Evolutionary conservation across 2,888 invertebrate genomes (phyloP).

Genomic region (Habroteleia sp.): DNA sequence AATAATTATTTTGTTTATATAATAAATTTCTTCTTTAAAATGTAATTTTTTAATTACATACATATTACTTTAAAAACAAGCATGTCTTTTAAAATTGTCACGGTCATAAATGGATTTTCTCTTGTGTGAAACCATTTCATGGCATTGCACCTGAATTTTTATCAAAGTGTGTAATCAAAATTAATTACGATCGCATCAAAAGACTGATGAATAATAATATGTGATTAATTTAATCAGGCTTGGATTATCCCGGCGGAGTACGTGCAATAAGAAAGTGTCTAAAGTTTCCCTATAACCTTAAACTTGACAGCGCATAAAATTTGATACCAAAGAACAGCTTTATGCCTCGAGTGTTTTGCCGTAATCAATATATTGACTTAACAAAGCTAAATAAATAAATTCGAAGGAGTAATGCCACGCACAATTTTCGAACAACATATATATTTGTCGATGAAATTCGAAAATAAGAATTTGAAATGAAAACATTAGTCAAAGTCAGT

Average conservation of each 20-base stretch:
- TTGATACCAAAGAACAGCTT: constrained; percentile 25
- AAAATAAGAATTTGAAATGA: too few species aligned
- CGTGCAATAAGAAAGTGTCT: constrained; percentile 21
- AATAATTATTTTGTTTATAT: too few species aligned
- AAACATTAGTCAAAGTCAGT: too few species aligned
- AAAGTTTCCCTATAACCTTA: constrained; percentile 30
- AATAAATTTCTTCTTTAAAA: too few species aligned
- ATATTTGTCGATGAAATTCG: too few species aligned
- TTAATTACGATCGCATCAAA: constrained; percentile 18
- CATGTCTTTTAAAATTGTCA: too few species aligned
- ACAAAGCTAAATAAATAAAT: too few species aligned
- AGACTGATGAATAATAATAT: constrained; percentile 21
- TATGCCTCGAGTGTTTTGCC: constrained; percentile 9
- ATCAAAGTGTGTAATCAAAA: constrained; percentile 9
- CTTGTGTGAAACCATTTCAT: constrained; percentile 6
- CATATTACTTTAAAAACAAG: too few species aligned
- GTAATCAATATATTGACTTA: constrained; percentile 16
- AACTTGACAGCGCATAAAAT: constrained; percentile 29
- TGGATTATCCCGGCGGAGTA: constrained; percentile 12
- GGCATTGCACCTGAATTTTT: constrained; percentile 10
- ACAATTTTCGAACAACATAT: too few species aligned
- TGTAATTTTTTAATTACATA: too few species aligned
- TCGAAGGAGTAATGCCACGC: too few species aligned
- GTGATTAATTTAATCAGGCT: constrained; percentile 38
- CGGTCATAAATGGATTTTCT: too few species aligned